Conservation (phyloP, 2,888 invertebrate genomes). For the Anarsia innoxiella region DNA sequence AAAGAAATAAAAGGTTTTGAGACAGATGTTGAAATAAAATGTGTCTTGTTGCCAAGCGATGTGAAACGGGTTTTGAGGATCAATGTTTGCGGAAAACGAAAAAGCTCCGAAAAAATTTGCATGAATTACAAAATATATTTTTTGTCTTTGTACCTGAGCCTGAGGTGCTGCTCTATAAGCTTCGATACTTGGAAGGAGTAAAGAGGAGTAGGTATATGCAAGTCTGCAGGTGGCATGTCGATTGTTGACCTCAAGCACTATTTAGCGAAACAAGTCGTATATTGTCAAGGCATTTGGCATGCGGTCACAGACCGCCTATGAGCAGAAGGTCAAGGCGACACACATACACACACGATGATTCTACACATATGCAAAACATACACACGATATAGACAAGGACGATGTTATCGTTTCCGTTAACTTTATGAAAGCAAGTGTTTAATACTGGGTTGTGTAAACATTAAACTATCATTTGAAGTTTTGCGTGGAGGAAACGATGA, state of each 20-base stretch:
- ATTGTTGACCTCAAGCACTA: slow-evolving; percentile 10
- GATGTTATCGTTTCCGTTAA: slow-evolving; percentile 46
- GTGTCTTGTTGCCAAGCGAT: too few relatives aligned
- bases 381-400: slow-evolving; percentile 35
- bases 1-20: neutral
- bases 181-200: too few relatives aligned
- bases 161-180: neutral
- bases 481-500: neutral
- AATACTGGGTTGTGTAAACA: slow-evolving; percentile 6
- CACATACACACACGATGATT: slow-evolving; percentile 16
- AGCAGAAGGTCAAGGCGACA: slow-evolving; percentile 49
- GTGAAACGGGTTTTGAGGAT: neutral
- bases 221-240: too few relatives aligned
- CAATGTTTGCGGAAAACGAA: neutral
- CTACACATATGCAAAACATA: slow-evolving; percentile 23
- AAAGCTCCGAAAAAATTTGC: neutral
- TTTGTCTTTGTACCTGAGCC: slow-evolving; percentile 1
- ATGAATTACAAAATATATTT: neutral
- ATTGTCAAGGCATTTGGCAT: slow-evolving; percentile 25
- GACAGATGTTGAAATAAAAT: neutral
- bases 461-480: slow-evolving; percentile 5
- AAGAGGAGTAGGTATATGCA: too few relatives aligned
- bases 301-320: slow-evolving; percentile 46
- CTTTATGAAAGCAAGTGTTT: slow-evolving; percentile 36
- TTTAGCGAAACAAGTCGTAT: slow-evolving; percentile 11